Evolutionary conservation across 2,888 invertebrate genomes (phyloP).

Genomic region (Euzetes globulus): DNA sequence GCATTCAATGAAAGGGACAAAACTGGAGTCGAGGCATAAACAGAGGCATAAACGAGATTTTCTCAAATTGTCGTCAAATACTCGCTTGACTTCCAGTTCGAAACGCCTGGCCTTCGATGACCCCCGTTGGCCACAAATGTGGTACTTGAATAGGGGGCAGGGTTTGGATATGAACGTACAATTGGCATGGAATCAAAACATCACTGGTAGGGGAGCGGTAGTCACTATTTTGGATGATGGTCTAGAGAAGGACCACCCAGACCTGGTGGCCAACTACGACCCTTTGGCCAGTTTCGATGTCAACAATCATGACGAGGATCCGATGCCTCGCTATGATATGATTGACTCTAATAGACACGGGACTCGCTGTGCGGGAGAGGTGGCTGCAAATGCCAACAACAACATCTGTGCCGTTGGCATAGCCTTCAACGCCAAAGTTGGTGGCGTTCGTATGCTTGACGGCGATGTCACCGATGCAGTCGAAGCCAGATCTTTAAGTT

Average conservation of each 20-base stretch:
- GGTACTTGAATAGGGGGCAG: slow-evolving; percentile 64
- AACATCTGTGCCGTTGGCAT: slow-evolving; percentile 87
- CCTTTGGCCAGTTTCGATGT: slow-evolving; percentile 93
- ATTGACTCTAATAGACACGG: slow-evolving; percentile 77
- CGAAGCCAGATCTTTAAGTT: slow-evolving; percentile 85
- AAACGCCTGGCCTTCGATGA: slow-evolving; percentile 58
- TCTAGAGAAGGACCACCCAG: slow-evolving; percentile 90
- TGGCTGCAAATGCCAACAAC: slow-evolving; percentile 88
- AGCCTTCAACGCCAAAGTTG: slow-evolving; percentile 88
- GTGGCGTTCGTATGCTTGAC: slow-evolving; percentile 95
- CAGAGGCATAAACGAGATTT: slow-evolving; percentile 59
- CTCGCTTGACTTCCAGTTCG: not conserved
- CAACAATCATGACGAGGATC: slow-evolving; percentile 85
- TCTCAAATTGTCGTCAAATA: not conserved
- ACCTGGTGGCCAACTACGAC: slow-evolving; percentile 83
- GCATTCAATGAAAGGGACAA: slow-evolving; percentile 72
- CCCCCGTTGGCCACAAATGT: slow-evolving; percentile 89
- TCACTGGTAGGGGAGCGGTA: slow-evolving; percentile 87
- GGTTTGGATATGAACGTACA: slow-evolving; percentile 93
- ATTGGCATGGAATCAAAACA: slow-evolving; percentile 87
- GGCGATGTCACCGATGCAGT: slow-evolving; percentile 98
- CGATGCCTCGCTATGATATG: slow-evolving; percentile 94
- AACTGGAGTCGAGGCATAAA: slow-evolving; percentile 64
- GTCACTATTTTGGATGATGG: slow-evolving; percentile 96
- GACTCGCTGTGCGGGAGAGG: slow-evolving; percentile 93